Evolutionary conservation across 2,888 invertebrate species (phyloP).

Genomic region (Opisthograptis luteolata): DNA sequence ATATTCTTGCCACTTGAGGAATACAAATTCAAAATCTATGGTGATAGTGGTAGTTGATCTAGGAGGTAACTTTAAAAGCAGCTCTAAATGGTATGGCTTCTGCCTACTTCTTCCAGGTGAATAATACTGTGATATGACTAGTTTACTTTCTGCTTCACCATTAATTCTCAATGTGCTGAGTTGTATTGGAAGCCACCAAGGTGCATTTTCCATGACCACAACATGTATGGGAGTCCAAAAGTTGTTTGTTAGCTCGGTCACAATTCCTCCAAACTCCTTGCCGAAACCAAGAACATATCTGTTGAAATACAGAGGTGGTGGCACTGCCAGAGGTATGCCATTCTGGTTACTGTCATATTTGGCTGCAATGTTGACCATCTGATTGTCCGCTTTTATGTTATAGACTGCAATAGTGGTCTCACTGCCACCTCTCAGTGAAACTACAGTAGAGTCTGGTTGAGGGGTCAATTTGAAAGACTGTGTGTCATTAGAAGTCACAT

Average conservation of each 20-base stretch:
- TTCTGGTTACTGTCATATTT: constrained; percentile 72
- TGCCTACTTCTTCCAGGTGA: constrained; percentile 93
- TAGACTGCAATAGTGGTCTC: constrained; percentile 88
- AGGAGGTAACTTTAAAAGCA: constrained; percentile 91
- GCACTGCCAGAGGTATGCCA: constrained; percentile 77
- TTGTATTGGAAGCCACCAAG: constrained; percentile 95
- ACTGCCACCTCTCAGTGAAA: constrained; percentile 88
- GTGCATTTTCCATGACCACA: constrained; percentile 94
- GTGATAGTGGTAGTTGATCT: constrained; percentile 91
- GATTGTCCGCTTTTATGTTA: constrained; percentile 82
- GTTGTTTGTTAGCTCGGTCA: constrained; percentile 92
- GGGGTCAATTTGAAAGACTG: constrained; percentile 87
- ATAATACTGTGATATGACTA: constrained; percentile 80
- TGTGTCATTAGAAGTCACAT: constrained; percentile 87
- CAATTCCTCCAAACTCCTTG: constrained; percentile 95
- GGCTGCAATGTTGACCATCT: constrained; percentile 89
- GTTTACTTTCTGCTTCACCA: constrained; percentile 84
- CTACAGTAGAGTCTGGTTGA: constrained; percentile 82
- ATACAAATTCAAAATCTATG: constrained; percentile 97
- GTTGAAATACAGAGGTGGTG: constrained; percentile 90
- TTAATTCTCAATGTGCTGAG: constrained; percentile 93
- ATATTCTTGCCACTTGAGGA: constrained; percentile 99
- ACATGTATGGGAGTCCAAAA: constrained; percentile 90
- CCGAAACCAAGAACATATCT: constrained; percentile 95
- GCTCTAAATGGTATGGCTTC: constrained; percentile 94